Base-by-base conservation (phyloP, 1,140 invertebrate species). In the Ips nitidus region DNA sequence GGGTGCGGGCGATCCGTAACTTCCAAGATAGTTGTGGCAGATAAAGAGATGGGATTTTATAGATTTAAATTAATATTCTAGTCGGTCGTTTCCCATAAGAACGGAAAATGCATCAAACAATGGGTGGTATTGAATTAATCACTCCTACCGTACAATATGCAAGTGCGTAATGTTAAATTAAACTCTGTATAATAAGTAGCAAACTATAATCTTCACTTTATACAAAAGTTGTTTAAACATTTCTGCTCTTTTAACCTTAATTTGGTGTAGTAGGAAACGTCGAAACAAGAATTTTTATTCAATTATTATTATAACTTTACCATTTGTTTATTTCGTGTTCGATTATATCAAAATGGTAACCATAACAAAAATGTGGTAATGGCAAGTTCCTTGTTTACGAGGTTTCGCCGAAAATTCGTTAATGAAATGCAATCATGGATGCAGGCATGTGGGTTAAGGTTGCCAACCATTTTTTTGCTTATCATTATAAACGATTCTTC, bases 61-160 rank as follows among this genome's bases (percentile, higher is more conserved):
- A 61, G 67, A 69, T 69, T 69, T 60, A 57, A 69, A 69, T 69
- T 69, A 69, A 69, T 69, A 69, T 69, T 69, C 67, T 57, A 37
- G 67, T 22, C 67, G 53, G 41, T 47, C 67, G 67, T 69, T 69
- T 69, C 67, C 67, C 67, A 69, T 62, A 69, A 69, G 43, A 69
- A 62, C 67, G 67, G 67, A 69, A 69, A 69, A 62, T 69, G 67
- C 67, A 62, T 62, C 60, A 69, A 39, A 69, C 67, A 69, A 69
- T 69, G 52, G 67, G 40, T 50, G 22, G 56, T 42, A 47, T 62
- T 63, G 60, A 69, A 61, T 60, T 68, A 68, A 59, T 60, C 42
- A 66, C 52, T 50, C 45, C 45, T 3, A 22, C 22, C 22, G 22
- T 22, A 22, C 22, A 22, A 22, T 22, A 22, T 22, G 22, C 22